Evolutionary conservation across 2,797 vertebrate genomes (phyloP).

Genomic region (Urophycis tenuis): DNA sequence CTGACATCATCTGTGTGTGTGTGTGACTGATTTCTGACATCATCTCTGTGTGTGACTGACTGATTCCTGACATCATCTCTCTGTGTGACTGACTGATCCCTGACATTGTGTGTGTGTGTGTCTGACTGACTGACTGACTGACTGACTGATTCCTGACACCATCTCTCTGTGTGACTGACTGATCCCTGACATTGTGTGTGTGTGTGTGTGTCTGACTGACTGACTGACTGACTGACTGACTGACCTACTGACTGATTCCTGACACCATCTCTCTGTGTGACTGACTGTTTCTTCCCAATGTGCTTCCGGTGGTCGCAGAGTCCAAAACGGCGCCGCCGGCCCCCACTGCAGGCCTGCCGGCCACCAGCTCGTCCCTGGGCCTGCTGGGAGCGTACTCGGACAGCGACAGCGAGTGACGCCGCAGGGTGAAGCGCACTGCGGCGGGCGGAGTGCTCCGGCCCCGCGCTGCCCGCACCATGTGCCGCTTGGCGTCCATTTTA

Average conservation of each 20-base stretch:
- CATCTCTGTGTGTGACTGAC: too few relatives aligned
- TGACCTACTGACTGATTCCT: too few relatives aligned
- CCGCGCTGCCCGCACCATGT: background rate
- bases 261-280: background rate
- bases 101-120: background rate
- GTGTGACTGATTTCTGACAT: background rate
- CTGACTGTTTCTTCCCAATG: background rate
- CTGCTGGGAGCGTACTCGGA: slow-evolving; percentile 83
- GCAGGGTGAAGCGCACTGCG: slow-evolving; percentile 59
- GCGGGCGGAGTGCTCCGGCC: background rate
- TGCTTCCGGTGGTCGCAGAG: background rate
- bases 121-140: background rate
- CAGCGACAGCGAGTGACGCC: slow-evolving; percentile 72
- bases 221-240: too few relatives aligned
- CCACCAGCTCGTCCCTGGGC: slow-evolving; percentile 75
- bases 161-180: too few relatives aligned
- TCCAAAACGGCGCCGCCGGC: background rate
- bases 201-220: background rate
- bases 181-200: background rate
- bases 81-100: background rate
- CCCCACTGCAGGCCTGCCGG: background rate
- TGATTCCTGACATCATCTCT: background rate
- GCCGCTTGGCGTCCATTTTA: background rate
- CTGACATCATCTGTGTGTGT: too few relatives aligned
- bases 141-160: background rate